Evolutionary conservation across 2,888 invertebrate genomes (phyloP).

Genomic region (Micoletzkya japonica): DNA sequence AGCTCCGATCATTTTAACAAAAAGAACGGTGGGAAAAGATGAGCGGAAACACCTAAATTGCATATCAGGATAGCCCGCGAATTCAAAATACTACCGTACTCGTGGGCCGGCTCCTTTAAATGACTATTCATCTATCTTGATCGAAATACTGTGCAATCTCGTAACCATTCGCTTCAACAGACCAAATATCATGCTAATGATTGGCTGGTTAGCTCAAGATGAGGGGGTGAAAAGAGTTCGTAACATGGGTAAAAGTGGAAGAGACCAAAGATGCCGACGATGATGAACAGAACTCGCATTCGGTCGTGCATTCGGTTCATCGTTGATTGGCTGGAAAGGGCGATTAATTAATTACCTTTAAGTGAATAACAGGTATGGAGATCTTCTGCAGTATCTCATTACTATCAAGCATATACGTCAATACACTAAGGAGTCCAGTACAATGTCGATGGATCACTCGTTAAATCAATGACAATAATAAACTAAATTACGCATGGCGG

Average conservation of each 20-base stretch:
- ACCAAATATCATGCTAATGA: background rate
- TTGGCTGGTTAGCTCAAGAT: background rate
- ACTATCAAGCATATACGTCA: no score
- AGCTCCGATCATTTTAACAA: no score
- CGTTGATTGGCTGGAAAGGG: slow-evolving; percentile 35
- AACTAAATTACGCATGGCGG: background rate
- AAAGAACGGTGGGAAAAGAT: no score
- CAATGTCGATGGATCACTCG: background rate
- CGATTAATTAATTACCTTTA: background rate
- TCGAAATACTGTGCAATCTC: no score
- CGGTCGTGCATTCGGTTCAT: slow-evolving; percentile 59
- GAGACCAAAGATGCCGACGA: slow-evolving; percentile 34
- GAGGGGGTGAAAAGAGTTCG: background rate
- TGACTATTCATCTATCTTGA: no score
- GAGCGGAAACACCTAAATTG: no score
- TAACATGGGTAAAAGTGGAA: background rate
- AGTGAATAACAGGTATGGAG: background rate
- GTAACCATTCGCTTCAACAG: no score
- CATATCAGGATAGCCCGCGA: no score
- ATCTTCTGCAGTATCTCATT: background rate
- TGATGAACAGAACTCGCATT: slow-evolving; percentile 51
- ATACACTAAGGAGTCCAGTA: background rate
- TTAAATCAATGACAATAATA: no score
- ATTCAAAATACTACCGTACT: no score
- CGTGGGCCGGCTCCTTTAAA: no score